phyloP scores from a whole-genome alignment of 2,888 invertebrate species.

The Therioaphis trifolii region DNA sequence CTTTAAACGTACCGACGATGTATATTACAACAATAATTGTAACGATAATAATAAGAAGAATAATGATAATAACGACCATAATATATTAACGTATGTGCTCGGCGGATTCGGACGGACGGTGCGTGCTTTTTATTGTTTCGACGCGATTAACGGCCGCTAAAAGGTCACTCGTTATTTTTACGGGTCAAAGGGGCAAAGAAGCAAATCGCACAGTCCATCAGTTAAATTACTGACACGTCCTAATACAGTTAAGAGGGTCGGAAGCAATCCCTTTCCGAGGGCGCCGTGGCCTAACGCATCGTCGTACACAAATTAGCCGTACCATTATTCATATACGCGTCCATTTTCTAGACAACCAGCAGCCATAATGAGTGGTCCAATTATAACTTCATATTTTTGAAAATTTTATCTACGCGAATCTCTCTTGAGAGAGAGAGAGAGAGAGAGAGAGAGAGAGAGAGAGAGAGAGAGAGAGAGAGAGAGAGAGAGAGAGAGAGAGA shows the following conservation, averaged over 20 bases:
- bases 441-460: too few relatives aligned
- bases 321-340: conserved; percentile 8
- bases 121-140: neutral
- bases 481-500: too few relatives aligned
- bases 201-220: conserved; percentile 7
- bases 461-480: too few relatives aligned
- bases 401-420: too few relatives aligned
- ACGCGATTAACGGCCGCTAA: neutral
- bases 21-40: too few relatives aligned
- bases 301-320: conserved; percentile 18
- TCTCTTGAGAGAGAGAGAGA: too few relatives aligned
- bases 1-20: too few relatives aligned
- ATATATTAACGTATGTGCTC: neutral
- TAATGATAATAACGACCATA: too few relatives aligned
- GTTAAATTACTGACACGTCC: conserved; percentile 10
- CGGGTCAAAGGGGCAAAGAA: neutral
- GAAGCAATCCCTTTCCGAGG: conserved; percentile 20
- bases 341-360: neutral
- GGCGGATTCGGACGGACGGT: neutral
- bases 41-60: too few relatives aligned
- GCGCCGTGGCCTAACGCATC: neutral
- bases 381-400: neutral
- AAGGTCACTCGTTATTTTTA: conserved; percentile 24
- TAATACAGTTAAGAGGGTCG: conserved; percentile 29
- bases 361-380: conserved; percentile 15